phyloP scores from a whole-genome alignment of 2,113 vertebrate genomes.

The Siniperca knerii region DNA sequence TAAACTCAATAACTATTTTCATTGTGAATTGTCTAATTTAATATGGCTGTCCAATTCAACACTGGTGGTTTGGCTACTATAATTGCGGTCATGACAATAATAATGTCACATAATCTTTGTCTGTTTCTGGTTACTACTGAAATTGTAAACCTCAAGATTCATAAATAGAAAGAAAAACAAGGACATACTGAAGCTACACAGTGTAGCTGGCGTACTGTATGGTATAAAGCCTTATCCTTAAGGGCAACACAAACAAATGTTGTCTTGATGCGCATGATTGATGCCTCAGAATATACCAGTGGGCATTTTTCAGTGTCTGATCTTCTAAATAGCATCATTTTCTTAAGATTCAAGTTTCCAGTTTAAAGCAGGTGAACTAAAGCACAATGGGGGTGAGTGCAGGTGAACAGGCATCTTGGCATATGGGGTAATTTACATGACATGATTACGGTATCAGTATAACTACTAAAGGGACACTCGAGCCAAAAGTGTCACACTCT shows the following conservation, averaged over 20 bases:
- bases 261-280: too few species aligned
- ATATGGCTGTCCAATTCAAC: neutral
- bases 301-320: too few species aligned
- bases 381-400: slow-evolving; percentile 6
- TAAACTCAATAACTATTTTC: neutral
- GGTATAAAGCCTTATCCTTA: neutral
- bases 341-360: neutral
- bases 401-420: slow-evolving; percentile 6
- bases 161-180: neutral
- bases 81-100: neutral
- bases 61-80: neutral
- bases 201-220: neutral
- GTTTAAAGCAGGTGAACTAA: slow-evolving; percentile 23
- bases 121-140: neutral
- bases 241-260: neutral
- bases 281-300: neutral
- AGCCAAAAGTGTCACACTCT: neutral
- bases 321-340: too few species aligned
- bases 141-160: neutral
- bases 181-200: neutral
- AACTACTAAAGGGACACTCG: neutral
- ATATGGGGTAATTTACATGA: slow-evolving; percentile 20
- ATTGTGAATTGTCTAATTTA: neutral
- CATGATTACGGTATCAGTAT: slow-evolving; percentile 9
- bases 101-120: neutral